phyloP scores from a whole-genome alignment of 2,888 invertebrate species.

The Erpobdella octoculata region DNA sequence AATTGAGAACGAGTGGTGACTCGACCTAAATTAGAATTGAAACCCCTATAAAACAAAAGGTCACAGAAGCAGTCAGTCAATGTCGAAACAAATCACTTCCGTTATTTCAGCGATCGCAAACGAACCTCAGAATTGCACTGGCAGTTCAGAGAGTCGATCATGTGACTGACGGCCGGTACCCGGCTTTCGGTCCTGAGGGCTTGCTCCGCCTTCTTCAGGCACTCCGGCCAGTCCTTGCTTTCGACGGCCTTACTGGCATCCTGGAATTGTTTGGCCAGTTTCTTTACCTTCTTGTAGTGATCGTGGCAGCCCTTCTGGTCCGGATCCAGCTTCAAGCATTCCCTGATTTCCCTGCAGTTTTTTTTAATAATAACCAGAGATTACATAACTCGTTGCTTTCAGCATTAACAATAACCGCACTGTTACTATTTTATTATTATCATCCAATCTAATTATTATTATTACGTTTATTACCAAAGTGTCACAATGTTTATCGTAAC shows the following conservation, averaged over 20 bases:
- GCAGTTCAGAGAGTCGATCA: conserved; percentile 72
- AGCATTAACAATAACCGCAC: too few species aligned
- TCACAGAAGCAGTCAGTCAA: too few species aligned
- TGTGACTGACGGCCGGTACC: conserved; percentile 52
- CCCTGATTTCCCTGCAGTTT: conserved; percentile 71
- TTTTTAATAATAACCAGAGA: too few species aligned
- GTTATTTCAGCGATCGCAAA: background rate
- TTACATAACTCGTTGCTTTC: too few species aligned
- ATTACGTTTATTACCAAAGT: too few species aligned
- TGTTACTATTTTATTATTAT: too few species aligned
- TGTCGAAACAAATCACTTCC: too few species aligned
- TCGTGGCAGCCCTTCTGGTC: conserved; percentile 93
- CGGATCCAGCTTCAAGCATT: conserved; percentile 91
- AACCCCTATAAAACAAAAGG: too few species aligned
- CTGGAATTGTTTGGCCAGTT: conserved; percentile 68
- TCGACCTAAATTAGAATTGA: too few species aligned
- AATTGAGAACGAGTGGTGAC: too few species aligned
- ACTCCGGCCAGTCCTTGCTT: conserved; percentile 44
- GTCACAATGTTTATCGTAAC: too few species aligned
- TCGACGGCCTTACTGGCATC: conserved; percentile 52
- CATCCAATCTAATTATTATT: too few species aligned
- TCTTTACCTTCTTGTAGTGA: conserved; percentile 89
- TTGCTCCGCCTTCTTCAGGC: conserved; percentile 58
- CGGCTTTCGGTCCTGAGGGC: conserved; percentile 64
- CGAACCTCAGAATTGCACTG: conserved; percentile 60